Percentiles rank a stretch among this genome's conserved stretches.
phyloP scores from a whole-genome alignment of 2,888 invertebrate genomes.

The Ctenicera cuprea region DNA sequence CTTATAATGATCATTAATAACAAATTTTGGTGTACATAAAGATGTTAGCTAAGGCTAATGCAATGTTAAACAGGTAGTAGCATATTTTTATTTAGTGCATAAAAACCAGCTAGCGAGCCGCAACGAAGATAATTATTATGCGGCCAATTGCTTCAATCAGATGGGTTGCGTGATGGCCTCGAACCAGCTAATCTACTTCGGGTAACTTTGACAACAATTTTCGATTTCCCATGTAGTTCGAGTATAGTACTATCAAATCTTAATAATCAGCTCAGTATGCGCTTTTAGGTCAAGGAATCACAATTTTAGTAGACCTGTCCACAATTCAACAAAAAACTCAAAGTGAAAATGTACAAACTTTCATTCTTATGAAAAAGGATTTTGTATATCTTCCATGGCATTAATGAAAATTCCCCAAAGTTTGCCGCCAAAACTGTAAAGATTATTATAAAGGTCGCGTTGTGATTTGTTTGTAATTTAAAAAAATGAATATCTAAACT shows the following conservation, averaged over 20 bases:
- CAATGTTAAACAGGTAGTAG: conserved; percentile 32
- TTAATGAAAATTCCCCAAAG: no score
- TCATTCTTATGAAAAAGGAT: no score
- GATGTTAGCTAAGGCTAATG: conserved; percentile 20
- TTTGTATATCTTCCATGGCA: no score
- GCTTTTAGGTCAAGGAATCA: background rate
- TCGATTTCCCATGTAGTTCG: conserved; percentile 36
- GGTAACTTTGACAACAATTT: conserved; percentile 44
- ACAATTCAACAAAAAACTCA: no score
- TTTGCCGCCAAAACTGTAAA: no score
- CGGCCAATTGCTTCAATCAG: conserved; percentile 49
- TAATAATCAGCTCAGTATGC: conserved; percentile 15
- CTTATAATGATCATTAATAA: background rate
- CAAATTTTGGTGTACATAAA: background rate
- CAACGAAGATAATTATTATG: conserved; percentile 46
- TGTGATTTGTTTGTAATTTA: no score
- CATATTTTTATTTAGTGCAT: conserved; percentile 42
- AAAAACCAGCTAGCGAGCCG: conserved; percentile 45
- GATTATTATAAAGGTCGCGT: no score
- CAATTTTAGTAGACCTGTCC: no score
- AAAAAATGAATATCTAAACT: no score
- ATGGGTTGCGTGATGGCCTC: conserved; percentile 51
- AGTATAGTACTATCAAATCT: conserved; percentile 19
- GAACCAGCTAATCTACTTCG: conserved; percentile 36
- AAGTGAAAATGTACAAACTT: no score